Evolutionary conservation across 2,888 invertebrate genomes (phyloP), one percentile per base, ranked within the genome.

Genomic region (Lissonota sp.): DNA sequence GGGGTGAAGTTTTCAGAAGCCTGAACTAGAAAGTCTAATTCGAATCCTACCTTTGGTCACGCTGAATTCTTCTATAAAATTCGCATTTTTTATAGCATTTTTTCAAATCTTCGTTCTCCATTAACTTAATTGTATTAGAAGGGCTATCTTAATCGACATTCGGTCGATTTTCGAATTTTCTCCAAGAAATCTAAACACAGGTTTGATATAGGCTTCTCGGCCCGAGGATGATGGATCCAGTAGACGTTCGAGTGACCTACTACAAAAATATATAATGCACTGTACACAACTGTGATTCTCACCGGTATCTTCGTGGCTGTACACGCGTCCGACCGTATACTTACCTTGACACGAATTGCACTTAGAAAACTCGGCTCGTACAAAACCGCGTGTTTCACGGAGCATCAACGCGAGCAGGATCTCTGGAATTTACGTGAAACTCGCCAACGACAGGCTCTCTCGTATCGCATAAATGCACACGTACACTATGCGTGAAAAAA

Each of bases 331-430:
- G 26, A 69, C 57, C 51, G 79, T 70, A 39, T 66, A 70, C 77
- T 81, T 60, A 66, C 81, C 83, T 83, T 81, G 83, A 83, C 83
- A 81, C 79, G 67, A 79, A 83, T 83, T 78, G 53, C 77, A 73
- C 70, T 67, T 74, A 64, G 73, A 72, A 83, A 83, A 83, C 58
- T 74, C 71, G 60, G 40, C 69, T 70, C 40, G 69, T 42, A 39
- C 12, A 44, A 64, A 57, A 63, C 40, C 26, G 57, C 5, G 46
- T 53, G 62, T 37, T 40, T 51, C 51, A n/a, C n/a, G 39, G n/a
- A 60, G 40, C 12, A 60, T 40, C 2, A 51, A 49, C 8, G 53
- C 10, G 42, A 64, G 63, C 76, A 64, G 51, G 58, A 64, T 42
- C 51, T 51, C 37, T 58, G 64, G 64, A 71, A 72, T 66, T 66